Base-by-base conservation (phyloP, 2,113 vertebrate species). In the Poeciliopsis retropinna region DNA sequence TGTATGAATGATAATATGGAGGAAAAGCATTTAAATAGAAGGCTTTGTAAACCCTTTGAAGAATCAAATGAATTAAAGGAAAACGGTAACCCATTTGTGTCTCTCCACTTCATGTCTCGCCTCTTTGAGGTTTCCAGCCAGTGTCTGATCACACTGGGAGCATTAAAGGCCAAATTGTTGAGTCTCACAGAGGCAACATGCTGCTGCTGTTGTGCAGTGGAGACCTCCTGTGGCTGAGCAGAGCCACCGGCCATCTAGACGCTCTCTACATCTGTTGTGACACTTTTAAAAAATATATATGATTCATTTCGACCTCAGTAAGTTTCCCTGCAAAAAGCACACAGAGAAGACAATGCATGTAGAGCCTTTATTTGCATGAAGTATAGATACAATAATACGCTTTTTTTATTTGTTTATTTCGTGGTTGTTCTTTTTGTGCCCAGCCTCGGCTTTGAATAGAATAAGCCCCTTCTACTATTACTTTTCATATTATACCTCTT, bases 51-150 rank as follows among this genome's bases (percentile, higher is more conserved):
- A 90, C 86, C 88, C 80, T 89, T 80, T 82, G 75, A 81, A 47
- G 83, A 85, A 91, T 88, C 67, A 82, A 92, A 89, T 87, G 64
- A 88, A 93, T 93, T 90, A 92, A 93, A 93, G 82, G 87, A 88
- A 89, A 89, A 91, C 41, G 73, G 83, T 64, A 91, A 89, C 84
- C 85, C 78, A 83, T 79, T 76, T 63, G 81, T 87, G 70, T 88
- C 29, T 81, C 60, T 79, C 14, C 72, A 72, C 41, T 32, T 72
- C 17, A 0, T 73, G 60, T 80, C 70, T 85, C 31, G 11, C 63
- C 25, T 10, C 41, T 78, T 54, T 57, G 34, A 54, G 4, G 47
- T 60, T 39, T 69, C 12, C 15, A n/a, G 72, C 34, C 62, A 14
- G 32, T 47, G 68, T 72, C 54, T 44, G 30, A 79, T 83, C 76